Evolutionary conservation across 2,113 vertebrate species (phyloP).

Genomic region (Oncorhynchus clarkii): DNA sequence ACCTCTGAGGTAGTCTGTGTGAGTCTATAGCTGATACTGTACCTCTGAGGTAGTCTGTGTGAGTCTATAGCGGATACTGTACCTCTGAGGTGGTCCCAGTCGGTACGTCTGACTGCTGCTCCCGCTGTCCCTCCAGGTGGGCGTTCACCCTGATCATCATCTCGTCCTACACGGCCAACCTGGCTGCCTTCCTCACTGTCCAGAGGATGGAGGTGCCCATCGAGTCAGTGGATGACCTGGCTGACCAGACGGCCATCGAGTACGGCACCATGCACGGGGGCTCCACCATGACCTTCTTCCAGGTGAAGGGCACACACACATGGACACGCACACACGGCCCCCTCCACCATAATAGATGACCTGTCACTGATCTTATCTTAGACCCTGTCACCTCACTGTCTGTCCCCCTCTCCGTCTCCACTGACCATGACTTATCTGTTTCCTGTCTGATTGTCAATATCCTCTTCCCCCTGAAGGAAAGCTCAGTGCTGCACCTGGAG

Average conservation of each 20-base stretch:
- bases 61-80: not conserved
- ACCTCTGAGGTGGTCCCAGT: slow-evolving; percentile 29
- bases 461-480: slow-evolving; percentile 32
- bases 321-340: not conserved
- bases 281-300: slow-evolving; percentile 99
- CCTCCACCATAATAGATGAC: slow-evolving; percentile 42
- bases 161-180: slow-evolving; percentile 97
- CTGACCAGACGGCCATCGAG: slow-evolving; percentile 96
- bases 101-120: slow-evolving; percentile 15
- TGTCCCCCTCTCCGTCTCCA: slow-evolving; percentile 35
- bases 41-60: not conserved
- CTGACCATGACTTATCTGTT: slow-evolving; percentile 50
- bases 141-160: slow-evolving; percentile 98
- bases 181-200: slow-evolving; percentile 95
- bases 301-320: slow-evolving; percentile 73
- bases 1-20: not conserved
- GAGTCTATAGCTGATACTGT: too few species aligned
- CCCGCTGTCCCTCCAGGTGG: slow-evolving; percentile 79
- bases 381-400: slow-evolving; percentile 42
- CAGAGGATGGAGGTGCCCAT: slow-evolving; percentile 97
- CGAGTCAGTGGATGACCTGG: slow-evolving; percentile 94
- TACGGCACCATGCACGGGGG: slow-evolving; percentile 97
- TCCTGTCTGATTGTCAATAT: slow-evolving; percentile 60
- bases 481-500: slow-evolving; percentile 23
- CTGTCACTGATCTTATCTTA: slow-evolving; percentile 48